A percentile compares a stretch with the other conserved stretches of the same genome.
phyloP scores from a whole-genome alignment of 2,797 vertebrate species.

The Ceyx erithaca region DNA sequence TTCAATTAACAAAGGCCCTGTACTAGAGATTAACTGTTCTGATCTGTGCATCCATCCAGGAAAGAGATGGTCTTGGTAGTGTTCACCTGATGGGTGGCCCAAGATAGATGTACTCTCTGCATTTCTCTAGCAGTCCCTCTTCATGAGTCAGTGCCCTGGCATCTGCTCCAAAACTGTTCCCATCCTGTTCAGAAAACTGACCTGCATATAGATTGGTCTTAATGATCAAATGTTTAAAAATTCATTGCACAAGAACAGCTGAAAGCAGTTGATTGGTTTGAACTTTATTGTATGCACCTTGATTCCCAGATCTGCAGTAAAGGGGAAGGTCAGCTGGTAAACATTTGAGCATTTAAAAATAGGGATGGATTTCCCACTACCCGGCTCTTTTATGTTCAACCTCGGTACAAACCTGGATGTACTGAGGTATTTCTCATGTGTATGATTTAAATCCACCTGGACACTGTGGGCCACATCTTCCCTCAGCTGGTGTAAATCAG shows the following conservation, averaged over 20 bases:
- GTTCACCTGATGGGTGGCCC: constrained; percentile 70
- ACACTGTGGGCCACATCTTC: constrained; percentile 62
- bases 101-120: constrained; percentile 69
- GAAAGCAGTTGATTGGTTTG: constrained; percentile 86
- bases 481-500: constrained; percentile 73
- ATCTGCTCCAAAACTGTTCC: constrained; percentile 85
- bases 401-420: constrained; percentile 33
- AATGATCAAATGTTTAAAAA: constrained; percentile 85
- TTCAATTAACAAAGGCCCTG: constrained; percentile 34
- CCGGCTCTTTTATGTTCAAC: constrained; percentile 65
- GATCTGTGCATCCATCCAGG: constrained; percentile 21
- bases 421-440: constrained; percentile 55
- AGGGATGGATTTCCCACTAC: constrained; percentile 69
- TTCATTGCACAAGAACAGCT: constrained; percentile 85
- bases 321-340: constrained; percentile 83
- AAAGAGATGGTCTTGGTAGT: constrained; percentile 28
- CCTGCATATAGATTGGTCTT: constrained; percentile 85
- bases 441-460: constrained; percentile 63
- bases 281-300: constrained; percentile 83
- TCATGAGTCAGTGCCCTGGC: constrained; percentile 77
- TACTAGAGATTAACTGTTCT: constrained; percentile 50
- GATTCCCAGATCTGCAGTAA: constrained; percentile 81
- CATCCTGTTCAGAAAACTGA: constrained; percentile 82
- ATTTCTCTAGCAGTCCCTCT: constrained; percentile 73
- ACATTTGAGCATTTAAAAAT: constrained; percentile 82